Evolutionary conservation across 2,797 vertebrate genomes (phyloP).

Genomic region (Manis javanica): DNA sequence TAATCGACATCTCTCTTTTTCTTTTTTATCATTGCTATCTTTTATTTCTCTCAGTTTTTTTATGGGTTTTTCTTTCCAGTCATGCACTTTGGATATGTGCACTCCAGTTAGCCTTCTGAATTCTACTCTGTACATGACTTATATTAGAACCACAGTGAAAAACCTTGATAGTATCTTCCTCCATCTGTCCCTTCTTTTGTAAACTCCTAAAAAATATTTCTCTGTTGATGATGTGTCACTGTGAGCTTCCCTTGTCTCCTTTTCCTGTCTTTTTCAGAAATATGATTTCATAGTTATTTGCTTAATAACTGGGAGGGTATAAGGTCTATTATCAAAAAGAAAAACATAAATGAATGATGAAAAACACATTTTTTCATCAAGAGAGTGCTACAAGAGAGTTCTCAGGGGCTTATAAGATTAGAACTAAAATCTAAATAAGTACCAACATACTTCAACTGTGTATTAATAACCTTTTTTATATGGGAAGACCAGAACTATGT

Average conservation of each 20-base stretch:
- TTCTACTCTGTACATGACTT: not conserved
- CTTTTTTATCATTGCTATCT: not conserved
- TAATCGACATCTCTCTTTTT: not conserved
- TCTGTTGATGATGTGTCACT: not conserved
- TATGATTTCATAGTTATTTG: not conserved
- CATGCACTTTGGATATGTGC: not conserved
- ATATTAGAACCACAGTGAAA: not conserved
- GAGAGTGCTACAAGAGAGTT: not conserved
- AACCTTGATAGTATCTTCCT: not conserved
- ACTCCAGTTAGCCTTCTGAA: not conserved
- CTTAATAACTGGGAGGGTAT: not conserved
- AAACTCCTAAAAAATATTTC: not conserved
- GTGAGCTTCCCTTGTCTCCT: not conserved
- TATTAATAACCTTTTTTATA: not conserved
- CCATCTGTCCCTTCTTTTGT: not conserved
- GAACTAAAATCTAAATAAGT: not conserved
- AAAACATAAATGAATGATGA: not conserved
- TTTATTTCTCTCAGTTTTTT: not conserved
- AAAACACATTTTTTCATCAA: not conserved
- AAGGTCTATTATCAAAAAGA: not conserved
- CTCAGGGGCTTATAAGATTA: not conserved
- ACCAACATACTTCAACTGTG: not conserved
- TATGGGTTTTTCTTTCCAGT: conserved; percentile 13
- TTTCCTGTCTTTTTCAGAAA: conserved; percentile 27
- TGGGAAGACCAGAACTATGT: not conserved